phyloP scores from a whole-genome alignment of 2,113 vertebrate genomes.

The Eurystomus gularis region DNA sequence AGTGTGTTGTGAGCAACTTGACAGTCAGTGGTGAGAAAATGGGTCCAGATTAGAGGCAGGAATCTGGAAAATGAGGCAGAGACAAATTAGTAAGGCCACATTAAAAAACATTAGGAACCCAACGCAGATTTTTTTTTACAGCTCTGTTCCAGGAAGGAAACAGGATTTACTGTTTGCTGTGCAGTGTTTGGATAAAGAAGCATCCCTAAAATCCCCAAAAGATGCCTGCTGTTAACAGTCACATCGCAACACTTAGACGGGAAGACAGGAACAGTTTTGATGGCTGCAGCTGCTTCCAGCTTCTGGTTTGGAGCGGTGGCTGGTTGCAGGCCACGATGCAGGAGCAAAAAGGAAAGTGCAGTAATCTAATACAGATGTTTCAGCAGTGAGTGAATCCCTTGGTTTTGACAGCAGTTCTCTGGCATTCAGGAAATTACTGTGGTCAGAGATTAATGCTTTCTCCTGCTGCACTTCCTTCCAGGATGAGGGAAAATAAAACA shows the following conservation, averaged over 20 bases:
- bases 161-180: background rate
- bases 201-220: background rate
- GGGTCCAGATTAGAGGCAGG: background rate
- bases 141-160: background rate
- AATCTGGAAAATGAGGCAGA: background rate
- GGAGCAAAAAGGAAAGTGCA: background rate
- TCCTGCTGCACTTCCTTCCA: slow-evolving; percentile 12
- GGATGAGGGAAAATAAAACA: slow-evolving; percentile 5
- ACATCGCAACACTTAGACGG: background rate
- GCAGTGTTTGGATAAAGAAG: background rate
- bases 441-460: slow-evolving; percentile 35
- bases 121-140: background rate
- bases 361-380: slow-evolving; percentile 52
- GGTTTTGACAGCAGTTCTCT: slow-evolving; percentile 38
- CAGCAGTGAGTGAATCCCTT: slow-evolving; percentile 1
- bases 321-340: background rate
- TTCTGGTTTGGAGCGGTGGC: slow-evolving; percentile 13
- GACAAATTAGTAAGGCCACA: background rate
- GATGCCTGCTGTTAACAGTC: background rate
- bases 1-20: background rate
- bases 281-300: background rate
- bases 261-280: background rate
- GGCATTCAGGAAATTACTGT: slow-evolving; percentile 56
- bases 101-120: background rate
- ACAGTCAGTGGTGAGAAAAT: background rate